Evolutionary conservation across 2,797 vertebrate species (phyloP).

Genomic region (Pangasius djambal): DNA sequence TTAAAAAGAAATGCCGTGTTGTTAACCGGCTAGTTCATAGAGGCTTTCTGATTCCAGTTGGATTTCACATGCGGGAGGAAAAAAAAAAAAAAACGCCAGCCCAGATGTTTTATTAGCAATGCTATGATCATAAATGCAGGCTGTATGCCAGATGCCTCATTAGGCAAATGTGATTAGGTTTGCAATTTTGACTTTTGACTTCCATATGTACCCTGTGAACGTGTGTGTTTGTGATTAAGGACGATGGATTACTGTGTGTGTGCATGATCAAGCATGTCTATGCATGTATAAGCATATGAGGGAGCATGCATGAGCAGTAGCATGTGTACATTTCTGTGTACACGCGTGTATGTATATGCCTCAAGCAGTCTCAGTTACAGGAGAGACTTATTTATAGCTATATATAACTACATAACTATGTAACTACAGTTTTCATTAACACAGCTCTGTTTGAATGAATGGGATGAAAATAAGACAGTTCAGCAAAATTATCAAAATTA

Average conservation of each 20-base stretch:
- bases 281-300: conserved; percentile 11
- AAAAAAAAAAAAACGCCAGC: conserved; percentile 21
- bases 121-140: conserved; percentile 71
- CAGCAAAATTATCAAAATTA: background rate
- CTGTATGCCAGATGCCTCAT: conserved; percentile 77
- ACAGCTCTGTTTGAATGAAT: background rate
- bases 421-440: background rate
- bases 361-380: background rate
- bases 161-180: conserved; percentile 76
- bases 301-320: conserved; percentile 2
- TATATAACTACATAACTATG: background rate
- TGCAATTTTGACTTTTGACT: conserved; percentile 54
- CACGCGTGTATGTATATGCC: background rate
- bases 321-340: background rate
- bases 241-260: conserved; percentile 39
- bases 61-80: conserved; percentile 3
- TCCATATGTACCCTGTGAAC: conserved; percentile 37
- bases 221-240: conserved; percentile 35
- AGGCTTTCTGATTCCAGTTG: conserved; percentile 20
- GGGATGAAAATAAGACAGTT: background rate
- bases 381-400: background rate
- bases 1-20: background rate
- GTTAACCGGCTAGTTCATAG: background rate
- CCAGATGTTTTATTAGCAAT: conserved; percentile 71
- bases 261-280: conserved; percentile 38